A percentile compares a stretch with the other conserved stretches of the same genome.
These are phyloP conservation scores for Alca torda DNA, from an alignment of 2,797 vertebrate species.

Conservation along the genomic window DNA sequence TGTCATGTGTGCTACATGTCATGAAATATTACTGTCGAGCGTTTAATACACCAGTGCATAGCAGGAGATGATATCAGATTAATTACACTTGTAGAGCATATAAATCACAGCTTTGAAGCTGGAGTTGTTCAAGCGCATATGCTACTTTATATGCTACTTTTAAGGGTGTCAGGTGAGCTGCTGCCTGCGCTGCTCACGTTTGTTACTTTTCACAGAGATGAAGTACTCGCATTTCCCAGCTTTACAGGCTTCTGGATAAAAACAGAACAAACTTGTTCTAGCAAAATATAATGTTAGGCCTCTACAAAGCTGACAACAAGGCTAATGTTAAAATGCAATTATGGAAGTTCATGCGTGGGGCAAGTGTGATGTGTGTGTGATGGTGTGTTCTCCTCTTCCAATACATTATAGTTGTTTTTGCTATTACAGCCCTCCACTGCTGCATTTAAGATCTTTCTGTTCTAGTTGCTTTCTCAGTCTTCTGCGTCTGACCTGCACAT, in stretches of 20 bases:
- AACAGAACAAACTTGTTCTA: background rate
- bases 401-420: fast-evolving
- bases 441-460: background rate
- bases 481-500: background rate
- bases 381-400: background rate
- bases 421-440: background rate
- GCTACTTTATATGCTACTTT: background rate
- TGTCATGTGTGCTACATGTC: background rate
- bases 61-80: slow-evolving; percentile 11
- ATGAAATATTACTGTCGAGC: background rate
- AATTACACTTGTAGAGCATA: background rate
- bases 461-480: background rate
- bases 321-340: background rate
- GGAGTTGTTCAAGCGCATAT: background rate
- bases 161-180: background rate
- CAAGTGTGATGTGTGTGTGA: background rate
- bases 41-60: background rate
- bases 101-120: background rate
- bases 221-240: fast-evolving
- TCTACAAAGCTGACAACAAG: background rate
- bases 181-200: background rate
- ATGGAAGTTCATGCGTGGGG: fast-evolving
- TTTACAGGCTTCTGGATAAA: background rate
- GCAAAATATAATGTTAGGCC: fast-evolving
- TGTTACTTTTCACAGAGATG: background rate